Evolutionary conservation across 1,140 invertebrate genomes (phyloP).

Genomic region (Andricus grossulariae): DNA sequence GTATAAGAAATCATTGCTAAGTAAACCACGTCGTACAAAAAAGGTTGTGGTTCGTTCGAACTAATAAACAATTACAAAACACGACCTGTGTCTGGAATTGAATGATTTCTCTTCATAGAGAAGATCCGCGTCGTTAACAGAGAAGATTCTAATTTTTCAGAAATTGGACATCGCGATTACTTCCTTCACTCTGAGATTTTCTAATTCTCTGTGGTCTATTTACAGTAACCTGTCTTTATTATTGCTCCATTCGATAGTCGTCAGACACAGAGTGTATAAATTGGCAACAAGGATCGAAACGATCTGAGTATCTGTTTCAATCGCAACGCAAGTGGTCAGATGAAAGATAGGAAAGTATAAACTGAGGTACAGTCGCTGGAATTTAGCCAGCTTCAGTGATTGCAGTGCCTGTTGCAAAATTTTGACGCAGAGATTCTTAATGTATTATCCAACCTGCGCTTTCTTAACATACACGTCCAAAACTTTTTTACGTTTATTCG

Average conservation of each 20-base stretch:
- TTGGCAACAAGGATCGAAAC: conserved; percentile 21
- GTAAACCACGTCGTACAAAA: conserved; percentile 9
- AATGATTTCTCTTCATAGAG: background rate
- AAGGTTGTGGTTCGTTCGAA: conserved; percentile 10
- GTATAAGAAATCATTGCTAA: conserved; percentile 12
- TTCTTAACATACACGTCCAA: conserved; percentile 60
- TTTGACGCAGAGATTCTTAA: conserved; percentile 60
- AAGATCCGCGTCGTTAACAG: background rate
- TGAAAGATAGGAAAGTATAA: conserved; percentile 39
- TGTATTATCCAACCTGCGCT: conserved; percentile 69
- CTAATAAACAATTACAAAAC: conserved; percentile 23
- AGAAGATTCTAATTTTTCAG: background rate
- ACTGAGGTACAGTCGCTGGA: conserved; percentile 19
- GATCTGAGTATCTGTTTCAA: conserved; percentile 26
- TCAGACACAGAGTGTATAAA: conserved; percentile 13
- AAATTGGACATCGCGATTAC: conserved; percentile 11
- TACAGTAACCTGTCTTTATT: conserved; percentile 17
- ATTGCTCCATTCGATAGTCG: conserved; percentile 20
- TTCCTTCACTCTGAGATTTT: background rate
- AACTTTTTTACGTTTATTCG: conserved; percentile 54
- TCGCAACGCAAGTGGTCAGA: conserved; percentile 20
- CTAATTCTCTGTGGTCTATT: conserved; percentile 10
- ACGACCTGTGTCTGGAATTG: conserved; percentile 17
- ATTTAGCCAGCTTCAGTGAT: conserved; percentile 46
- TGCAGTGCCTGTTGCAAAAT: conserved; percentile 48